phyloP scores from a whole-genome alignment of 1,140 invertebrate genomes.

The Ips typographus region DNA sequence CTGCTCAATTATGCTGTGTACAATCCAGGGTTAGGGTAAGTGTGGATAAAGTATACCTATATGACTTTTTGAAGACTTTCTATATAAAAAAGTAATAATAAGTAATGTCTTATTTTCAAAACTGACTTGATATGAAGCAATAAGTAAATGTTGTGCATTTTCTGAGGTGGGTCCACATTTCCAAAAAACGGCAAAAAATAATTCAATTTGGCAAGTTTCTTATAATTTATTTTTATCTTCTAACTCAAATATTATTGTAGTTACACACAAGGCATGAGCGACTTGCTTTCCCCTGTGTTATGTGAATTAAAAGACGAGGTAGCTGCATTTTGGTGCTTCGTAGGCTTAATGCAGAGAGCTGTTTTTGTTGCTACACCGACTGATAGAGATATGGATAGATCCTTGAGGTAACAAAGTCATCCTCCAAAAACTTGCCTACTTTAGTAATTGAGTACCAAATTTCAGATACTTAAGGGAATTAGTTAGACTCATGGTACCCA shows the following conservation, averaged over 20 bases:
- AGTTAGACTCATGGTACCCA: slow-evolving; percentile 82
- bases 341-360: slow-evolving; percentile 86
- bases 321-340: slow-evolving; percentile 93
- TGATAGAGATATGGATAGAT: slow-evolving; percentile 91
- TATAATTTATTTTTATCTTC: not conserved
- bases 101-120: too few species aligned
- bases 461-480: slow-evolving; percentile 75
- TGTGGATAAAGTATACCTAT: slow-evolving; percentile 8
- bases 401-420: slow-evolving; percentile 60
- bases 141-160: too few species aligned
- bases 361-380: slow-evolving; percentile 91
- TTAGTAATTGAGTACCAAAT: not conserved
- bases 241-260: slow-evolving; percentile 25
- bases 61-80: not conserved
- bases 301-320: slow-evolving; percentile 86
- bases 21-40: slow-evolving; percentile 77
- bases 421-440: not conserved
- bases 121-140: too few species aligned
- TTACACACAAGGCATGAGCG: slow-evolving; percentile 87
- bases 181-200: too few species aligned
- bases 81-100: not conserved
- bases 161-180: too few species aligned
- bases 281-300: slow-evolving; percentile 83
- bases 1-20: slow-evolving; percentile 89
- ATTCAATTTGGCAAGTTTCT: too few species aligned